Percentiles rank a stretch among this genome's conserved stretches.
Conservation (phyloP, 2,797 vertebrate genomes). For the Gymnodraco acuticeps region DNA sequence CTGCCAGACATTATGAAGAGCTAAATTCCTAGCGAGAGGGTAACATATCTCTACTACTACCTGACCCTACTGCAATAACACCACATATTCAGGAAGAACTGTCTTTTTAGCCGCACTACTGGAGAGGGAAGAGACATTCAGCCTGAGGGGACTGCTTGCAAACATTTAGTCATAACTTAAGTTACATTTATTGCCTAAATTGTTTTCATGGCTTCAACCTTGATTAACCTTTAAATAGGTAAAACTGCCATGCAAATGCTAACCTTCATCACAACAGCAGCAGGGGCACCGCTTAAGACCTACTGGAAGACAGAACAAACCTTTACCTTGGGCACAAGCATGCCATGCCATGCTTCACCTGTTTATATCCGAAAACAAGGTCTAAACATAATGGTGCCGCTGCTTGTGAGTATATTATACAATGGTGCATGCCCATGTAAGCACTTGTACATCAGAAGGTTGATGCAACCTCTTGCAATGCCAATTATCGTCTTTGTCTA, state of each 20-base stretch:
- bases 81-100: background rate
- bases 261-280: background rate
- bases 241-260: background rate
- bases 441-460: conserved; percentile 26
- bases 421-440: background rate
- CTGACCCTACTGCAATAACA: background rate
- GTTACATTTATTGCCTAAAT: background rate
- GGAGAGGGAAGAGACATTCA: background rate
- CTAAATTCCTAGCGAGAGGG: background rate
- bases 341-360: background rate
- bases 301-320: no score
- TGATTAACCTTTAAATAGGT: background rate
- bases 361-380: conserved; percentile 3
- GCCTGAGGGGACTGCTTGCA: background rate
- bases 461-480: conserved; percentile 71
- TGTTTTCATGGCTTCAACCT: background rate
- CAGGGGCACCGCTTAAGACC: background rate
- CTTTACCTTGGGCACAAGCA: background rate
- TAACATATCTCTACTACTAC: background rate
- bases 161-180: background rate
- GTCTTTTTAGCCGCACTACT: background rate
- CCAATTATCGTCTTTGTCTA: conserved; percentile 55
- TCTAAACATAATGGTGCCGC: conserved; percentile 6
- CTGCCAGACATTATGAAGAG: conserved; percentile 2
- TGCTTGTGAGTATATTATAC: conserved; percentile 9